phyloP scores from a whole-genome alignment of 64 coral and sea anemone genomes.

The Actinia equina region DNA sequence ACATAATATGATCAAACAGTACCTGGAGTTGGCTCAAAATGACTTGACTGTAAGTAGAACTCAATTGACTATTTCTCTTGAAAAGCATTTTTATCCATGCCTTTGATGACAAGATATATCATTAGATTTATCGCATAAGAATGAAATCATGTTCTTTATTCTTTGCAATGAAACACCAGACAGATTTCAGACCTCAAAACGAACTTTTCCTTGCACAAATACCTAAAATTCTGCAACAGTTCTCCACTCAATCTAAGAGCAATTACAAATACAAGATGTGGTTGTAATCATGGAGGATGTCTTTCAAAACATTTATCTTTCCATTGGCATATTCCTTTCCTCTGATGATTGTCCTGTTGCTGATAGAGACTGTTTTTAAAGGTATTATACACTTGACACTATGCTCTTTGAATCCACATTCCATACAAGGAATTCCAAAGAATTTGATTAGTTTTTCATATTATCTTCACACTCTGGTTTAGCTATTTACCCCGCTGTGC shows the following conservation, averaged over 20 bases:
- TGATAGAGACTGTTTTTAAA: background rate
- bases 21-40: constrained; percentile 71
- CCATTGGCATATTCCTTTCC: background rate
- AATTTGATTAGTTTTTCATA: constrained; percentile 23
- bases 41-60: constrained; percentile 60
- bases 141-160: background rate
- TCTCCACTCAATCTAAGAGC: background rate
- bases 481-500: constrained; percentile 10
- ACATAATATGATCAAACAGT: constrained; percentile 87
- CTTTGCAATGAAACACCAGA: background rate
- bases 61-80: background rate
- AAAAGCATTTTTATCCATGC: background rate
- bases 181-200: background rate
- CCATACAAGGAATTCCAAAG: background rate
- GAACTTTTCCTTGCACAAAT: background rate
- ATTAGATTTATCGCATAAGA: background rate
- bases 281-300: constrained; percentile 10
- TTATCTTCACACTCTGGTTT: background rate
- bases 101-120: background rate
- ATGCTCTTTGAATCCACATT: background rate
- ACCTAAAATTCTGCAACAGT: background rate
- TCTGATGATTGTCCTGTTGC: background rate
- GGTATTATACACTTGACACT: constrained; percentile 4
- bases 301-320: background rate
- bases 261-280: background rate